Evolutionary conservation across 2,113 vertebrate species (phyloP).

Genomic region (Chitala chitala): DNA sequence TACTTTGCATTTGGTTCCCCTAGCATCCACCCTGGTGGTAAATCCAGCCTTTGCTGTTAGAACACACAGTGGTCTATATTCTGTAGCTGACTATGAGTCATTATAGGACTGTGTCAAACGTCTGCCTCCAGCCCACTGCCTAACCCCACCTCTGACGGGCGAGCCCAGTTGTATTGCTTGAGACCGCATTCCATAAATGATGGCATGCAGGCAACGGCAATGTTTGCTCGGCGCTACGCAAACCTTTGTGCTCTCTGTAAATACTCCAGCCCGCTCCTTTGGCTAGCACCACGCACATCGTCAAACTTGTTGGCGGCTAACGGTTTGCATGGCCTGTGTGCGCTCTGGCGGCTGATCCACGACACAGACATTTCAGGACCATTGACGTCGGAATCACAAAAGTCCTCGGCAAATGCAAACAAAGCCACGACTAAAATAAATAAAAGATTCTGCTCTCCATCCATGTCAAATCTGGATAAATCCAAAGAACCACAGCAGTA

Average conservation of each 20-base stretch:
- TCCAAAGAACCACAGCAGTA: neutral
- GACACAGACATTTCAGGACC: neutral
- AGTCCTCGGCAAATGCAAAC: constrained; percentile 1
- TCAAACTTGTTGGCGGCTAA: constrained; percentile 6
- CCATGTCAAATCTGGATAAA: neutral
- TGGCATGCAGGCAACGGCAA: neutral
- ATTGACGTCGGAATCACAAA: neutral
- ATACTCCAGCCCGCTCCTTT: neutral
- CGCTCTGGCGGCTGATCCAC: neutral
- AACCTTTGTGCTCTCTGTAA: neutral
- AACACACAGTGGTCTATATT: too few relatives aligned
- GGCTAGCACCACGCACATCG: neutral
- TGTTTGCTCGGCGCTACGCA: neutral
- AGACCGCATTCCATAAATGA: neutral
- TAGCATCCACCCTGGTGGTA: too few relatives aligned
- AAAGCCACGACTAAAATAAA: neutral
- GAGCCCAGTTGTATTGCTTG: neutral
- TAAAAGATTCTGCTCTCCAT: neutral
- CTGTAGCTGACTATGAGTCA: too few relatives aligned
- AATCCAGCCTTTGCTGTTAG: too few relatives aligned
- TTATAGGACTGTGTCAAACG: too few relatives aligned
- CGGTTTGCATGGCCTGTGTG: constrained; percentile 6
- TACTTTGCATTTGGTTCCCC: too few relatives aligned
- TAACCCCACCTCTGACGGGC: neutral
- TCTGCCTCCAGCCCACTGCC: too few relatives aligned